These are phyloP conservation scores for Priocnemis perturbator DNA, from an alignment of 2,888 invertebrate species.

Conservation along the genomic window DNA sequence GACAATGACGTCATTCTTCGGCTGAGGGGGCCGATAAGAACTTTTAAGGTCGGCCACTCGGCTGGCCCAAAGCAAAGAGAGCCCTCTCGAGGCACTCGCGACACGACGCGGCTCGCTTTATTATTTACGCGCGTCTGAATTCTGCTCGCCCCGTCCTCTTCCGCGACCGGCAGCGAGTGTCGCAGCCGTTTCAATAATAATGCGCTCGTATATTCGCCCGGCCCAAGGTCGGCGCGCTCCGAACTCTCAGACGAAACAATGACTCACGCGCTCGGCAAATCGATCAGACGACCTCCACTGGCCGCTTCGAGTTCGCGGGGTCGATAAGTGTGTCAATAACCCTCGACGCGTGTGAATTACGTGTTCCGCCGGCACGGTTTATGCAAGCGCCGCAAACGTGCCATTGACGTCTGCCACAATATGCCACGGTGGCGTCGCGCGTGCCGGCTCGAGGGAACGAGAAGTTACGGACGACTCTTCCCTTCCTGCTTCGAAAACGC, in stretches of 20 bases:
- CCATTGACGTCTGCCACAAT: background rate
- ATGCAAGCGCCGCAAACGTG: no score
- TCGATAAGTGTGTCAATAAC: background rate
- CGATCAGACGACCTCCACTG: slow-evolving; percentile 9
- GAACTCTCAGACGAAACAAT: slow-evolving; percentile 38
- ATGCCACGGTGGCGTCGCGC: background rate
- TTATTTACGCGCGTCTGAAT: background rate
- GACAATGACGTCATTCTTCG: slow-evolving; percentile 55
- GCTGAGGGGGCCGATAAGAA: slow-evolving; percentile 3
- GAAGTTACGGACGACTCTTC: background rate
- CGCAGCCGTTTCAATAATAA: no score
- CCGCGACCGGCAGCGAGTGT: no score
- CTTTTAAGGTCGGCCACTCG: background rate
- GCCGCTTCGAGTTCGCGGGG: no score
- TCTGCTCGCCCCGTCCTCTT: no score
- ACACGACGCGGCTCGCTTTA: slow-evolving; percentile 15
- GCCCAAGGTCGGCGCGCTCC: background rate
- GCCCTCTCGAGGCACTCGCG: background rate
- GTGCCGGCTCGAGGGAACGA: background rate
- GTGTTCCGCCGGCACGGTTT: no score
- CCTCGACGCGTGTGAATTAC: background rate
- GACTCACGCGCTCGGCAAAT: slow-evolving; percentile 27
- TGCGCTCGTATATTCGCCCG: background rate
- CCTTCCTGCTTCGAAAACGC: slow-evolving; percentile 31
- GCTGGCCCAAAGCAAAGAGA: background rate